phyloP scores from a whole-genome alignment of 2,888 invertebrate species.

The Cactoblastis cactorum region DNA sequence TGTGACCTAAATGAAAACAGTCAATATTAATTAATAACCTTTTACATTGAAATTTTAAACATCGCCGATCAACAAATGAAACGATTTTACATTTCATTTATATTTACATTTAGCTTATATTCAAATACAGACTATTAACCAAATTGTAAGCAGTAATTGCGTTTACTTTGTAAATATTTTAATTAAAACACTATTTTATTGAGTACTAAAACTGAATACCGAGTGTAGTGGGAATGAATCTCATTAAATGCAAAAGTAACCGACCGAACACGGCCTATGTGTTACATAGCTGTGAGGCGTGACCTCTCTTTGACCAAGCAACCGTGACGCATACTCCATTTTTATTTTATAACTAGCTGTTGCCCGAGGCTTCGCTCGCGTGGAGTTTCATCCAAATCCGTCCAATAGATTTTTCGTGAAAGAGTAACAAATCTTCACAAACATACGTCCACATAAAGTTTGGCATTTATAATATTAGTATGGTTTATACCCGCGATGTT shows the following conservation, averaged over 20 bases:
- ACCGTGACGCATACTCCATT: constrained; percentile 64
- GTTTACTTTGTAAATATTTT: constrained; percentile 7
- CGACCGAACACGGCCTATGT: constrained; percentile 21
- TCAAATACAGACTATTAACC: background rate
- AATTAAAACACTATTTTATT: constrained; percentile 13
- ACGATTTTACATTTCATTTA: background rate
- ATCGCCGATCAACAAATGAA: background rate
- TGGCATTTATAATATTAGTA: too few species aligned
- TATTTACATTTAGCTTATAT: background rate
- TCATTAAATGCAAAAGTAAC: constrained; percentile 22
- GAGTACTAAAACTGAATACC: constrained; percentile 10
- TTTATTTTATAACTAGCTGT: constrained; percentile 73
- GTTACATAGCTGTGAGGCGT: constrained; percentile 54
- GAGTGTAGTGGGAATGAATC: background rate
- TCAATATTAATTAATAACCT: too few species aligned
- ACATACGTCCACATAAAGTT: too few species aligned
- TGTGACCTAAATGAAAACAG: too few species aligned
- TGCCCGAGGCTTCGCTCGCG: too few species aligned
- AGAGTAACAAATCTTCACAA: too few species aligned
- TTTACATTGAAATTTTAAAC: too few species aligned
- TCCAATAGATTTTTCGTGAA: too few species aligned
- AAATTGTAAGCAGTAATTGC: background rate
- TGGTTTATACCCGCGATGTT: too few species aligned
- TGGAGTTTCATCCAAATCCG: too few species aligned
- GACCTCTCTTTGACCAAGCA: constrained; percentile 51